Evolutionary conservation across 2,113 vertebrate species (phyloP).

Genomic region (Spea bombifrons): DNA sequence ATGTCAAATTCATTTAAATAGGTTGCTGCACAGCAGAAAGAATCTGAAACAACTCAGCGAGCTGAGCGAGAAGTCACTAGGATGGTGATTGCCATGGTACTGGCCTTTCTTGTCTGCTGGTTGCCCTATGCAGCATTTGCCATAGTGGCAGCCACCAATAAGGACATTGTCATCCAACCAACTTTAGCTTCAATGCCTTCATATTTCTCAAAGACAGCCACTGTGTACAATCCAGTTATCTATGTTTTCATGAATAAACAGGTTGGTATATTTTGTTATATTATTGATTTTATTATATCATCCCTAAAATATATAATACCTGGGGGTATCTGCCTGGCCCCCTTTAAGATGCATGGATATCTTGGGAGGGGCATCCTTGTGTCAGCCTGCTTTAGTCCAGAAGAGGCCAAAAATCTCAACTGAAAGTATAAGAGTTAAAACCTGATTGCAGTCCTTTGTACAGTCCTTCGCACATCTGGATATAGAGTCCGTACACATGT

Average conservation of each 20-base stretch:
- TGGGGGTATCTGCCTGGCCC: too few species aligned
- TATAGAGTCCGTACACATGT: too few species aligned
- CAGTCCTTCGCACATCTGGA: too few species aligned
- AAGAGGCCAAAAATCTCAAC: too few species aligned
- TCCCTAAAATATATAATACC: too few species aligned
- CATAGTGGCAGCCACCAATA: slow-evolving; percentile 56
- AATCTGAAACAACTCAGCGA: slow-evolving; percentile 54
- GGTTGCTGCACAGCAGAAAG: slow-evolving; percentile 53
- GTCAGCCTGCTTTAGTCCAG: too few species aligned
- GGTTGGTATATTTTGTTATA: slow-evolving; percentile 16
- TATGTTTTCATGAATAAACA: slow-evolving; percentile 69
- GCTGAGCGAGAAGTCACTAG: slow-evolving; percentile 55
- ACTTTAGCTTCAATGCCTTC: slow-evolving; percentile 60
- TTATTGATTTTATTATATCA: too few species aligned
- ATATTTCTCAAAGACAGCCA: slow-evolving; percentile 66
- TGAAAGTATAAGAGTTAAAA: too few species aligned
- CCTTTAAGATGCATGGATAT: too few species aligned
- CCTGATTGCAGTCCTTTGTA: too few species aligned
- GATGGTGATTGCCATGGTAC: slow-evolving; percentile 62
- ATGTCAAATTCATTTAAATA: neutral
- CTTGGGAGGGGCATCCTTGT: too few species aligned
- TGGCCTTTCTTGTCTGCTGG: slow-evolving; percentile 64
- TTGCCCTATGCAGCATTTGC: slow-evolving; percentile 62
- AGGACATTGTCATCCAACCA: slow-evolving; percentile 55
- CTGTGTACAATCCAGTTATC: slow-evolving; percentile 62